Base-by-base conservation (phyloP, 2,888 invertebrate genomes). In the Axea sp. region DNA sequence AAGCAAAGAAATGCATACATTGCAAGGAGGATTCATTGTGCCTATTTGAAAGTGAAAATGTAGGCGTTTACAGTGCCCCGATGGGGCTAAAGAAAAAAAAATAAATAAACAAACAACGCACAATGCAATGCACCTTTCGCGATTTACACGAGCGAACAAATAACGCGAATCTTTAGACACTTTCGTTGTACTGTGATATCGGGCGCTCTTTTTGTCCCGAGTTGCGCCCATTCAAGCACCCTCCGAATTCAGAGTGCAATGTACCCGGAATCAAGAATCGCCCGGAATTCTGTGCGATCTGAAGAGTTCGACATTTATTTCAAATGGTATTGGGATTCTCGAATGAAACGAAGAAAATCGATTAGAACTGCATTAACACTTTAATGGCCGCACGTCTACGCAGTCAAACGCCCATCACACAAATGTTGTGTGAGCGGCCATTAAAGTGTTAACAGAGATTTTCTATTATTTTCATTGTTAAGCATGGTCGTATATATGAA, bases 261-360 rank as follows among this genome's bases (percentile, higher is more conserved):
- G 47, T 31, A 57, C 57, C 57, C 57, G 39, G 49, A 67, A 57
- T 57, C 57, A 33, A 47, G 67, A 39, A 33, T 65, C 55, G 53
- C 37, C 43, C 43, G 51, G 28, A n/a, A 37, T 57, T 37, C 47
- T 37, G 26, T 14, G 17, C 8, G 53, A 51, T 51, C 62, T 19
- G n/a, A 22, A 37, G 11, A 31, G 49, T 33, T 49, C 8, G 49
- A 47, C 39, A 62, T 62, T 62, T 41, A 41, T 47, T 49, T 30
- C 15, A 12, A 19, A 19, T 6, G 28, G 19, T 43, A n/a, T 26
- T 14, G 15, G 14, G 11, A 15, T 15, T 41, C n/a, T n/a, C 19
- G 39, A 9, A 9, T 3, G 39, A 31, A 31, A 26, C 19, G 15
- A 33, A n/a, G 4, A 2, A 41, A 15, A 14, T 43, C 8, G 31